Base-by-base conservation (phyloP, 2,888 invertebrate genomes). In the Euplexia lucipara region DNA sequence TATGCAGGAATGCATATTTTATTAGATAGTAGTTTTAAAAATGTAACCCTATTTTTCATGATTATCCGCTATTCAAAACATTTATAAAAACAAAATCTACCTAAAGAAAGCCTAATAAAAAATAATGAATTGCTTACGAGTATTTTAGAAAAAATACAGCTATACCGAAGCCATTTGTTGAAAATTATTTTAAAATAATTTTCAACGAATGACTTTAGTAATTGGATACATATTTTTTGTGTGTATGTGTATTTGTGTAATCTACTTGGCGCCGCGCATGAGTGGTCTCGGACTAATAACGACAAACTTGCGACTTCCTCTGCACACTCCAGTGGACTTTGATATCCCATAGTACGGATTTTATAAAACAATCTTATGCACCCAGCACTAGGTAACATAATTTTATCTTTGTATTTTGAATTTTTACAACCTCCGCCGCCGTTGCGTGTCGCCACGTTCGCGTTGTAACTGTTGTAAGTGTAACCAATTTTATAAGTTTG, bases 231-330 rank as follows among this genome's bases (percentile, higher is more conserved):
- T 53, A 32, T 72, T 61, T 76, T 76, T 65, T 56, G 47, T 82
- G 37, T 65, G 49, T 68, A 60, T 61, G 57, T 62, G 44, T 69
- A 71, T 74, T 73, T 63, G 62, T 67, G 72, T 74, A 73, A 76
- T 74, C 53, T 69, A 60, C 68, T 53, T 58, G 57, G 59, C 61
- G 66, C 57, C 60, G 59, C 76, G 86, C 89, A 83, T 87, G 88
- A 86, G 81, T 82, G 86, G 63, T 37, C 84, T 71, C 80, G 76
- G 75, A 76, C 81, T 86, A 87, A 88, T 86, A 87, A 86, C 81
- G 83, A 86, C 83, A 83, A 84, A 87, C 86, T 89, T 88, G 87
- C 86, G 89, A 90, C 90, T 89, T 90, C 90, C 90, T 87, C 81
- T 84, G 74, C 77, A 86, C 86, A 87, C 83, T 86, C 75, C 84